Conservation (phyloP, 2,888 invertebrate genomes). For the Caenorhabditis becei region DNA sequence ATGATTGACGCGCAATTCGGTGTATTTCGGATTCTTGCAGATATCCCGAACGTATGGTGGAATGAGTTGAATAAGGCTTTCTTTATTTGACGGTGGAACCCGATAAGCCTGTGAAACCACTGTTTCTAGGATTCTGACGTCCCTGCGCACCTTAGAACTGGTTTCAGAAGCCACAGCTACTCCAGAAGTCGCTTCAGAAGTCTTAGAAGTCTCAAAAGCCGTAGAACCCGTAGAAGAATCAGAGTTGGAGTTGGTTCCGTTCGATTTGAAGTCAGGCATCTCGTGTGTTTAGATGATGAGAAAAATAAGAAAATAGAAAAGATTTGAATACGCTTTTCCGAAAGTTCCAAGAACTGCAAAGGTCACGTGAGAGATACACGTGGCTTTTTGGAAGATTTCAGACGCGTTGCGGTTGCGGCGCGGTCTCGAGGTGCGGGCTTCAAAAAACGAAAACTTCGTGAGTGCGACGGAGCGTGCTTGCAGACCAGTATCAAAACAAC, state of each 20-base stretch:
- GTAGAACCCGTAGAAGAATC: slow-evolving; percentile 1
- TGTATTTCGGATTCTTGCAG: slow-evolving; percentile 14
- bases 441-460: no score
- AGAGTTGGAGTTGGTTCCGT: not conserved
- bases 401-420: no score
- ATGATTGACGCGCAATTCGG: slow-evolving; percentile 17
- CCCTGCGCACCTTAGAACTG: not conserved
- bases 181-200: no score
- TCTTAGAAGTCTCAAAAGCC: no score
- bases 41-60: slow-evolving; percentile 4
- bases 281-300: slow-evolving; percentile 2
- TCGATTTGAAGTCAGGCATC: slow-evolving; percentile 40
- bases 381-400: no score
- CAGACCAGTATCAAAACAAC: no score
- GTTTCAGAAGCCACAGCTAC: no score
- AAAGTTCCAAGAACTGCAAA: not conserved
- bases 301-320: not conserved
- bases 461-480: no score
- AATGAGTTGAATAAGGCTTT: slow-evolving; percentile 1
- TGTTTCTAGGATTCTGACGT: not conserved
- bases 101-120: not conserved
- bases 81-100: not conserved
- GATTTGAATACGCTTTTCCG: not conserved
- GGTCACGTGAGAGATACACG: no score
- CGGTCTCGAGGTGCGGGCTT: no score